Base-by-base conservation (phyloP, 2,113 vertebrate species). In the Saguinus imperator region DNA sequence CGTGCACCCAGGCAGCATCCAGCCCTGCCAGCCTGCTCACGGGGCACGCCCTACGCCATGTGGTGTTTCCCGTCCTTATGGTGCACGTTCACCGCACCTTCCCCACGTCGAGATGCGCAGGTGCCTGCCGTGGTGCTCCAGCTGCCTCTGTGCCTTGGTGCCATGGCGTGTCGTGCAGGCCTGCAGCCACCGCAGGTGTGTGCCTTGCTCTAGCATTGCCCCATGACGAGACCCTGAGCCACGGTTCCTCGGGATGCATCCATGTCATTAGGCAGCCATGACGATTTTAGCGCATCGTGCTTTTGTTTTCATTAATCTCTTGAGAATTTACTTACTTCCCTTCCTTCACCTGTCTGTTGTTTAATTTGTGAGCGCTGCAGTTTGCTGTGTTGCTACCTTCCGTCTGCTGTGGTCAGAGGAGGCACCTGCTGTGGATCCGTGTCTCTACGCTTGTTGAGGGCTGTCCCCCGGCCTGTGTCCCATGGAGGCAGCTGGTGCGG, bases 261-360 rank as follows among this genome's bases (percentile, higher is more conserved):
- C 16, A 2, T 6, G 16, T 48, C 40, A 7, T 76, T n/a, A 45
- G 4, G 25, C 27, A 8, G 6, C 43, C 27, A 9, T 27, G 43
- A 17, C 27, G 17, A 3, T 95, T 68, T 89, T 77, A 40, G n/a
- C 57, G 43, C 21, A 20, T 17, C 70, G 25, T 55, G 21, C 58
- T 94, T 88, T 89, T 40, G 4, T 73, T 76, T 87, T 91, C 29
- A 70, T 87, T 89, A 18, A 9, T 79, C 75, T 80, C 89, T 90
- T 90, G 50, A 87, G 45, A 92, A 50, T 68, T 83, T 73, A 37
- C 68, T 87, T 21, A 83, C 77, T 87, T 76, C n/a, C 32, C 72
- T 25, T 13, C 23, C 75, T 57, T 57, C 68, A 66, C n/a, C 45
- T 27, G 50, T 10, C 70, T n/a, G 77, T 76, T 37, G 37, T 68